Percentiles rank a stretch among this genome's conserved stretches.
Evolutionary conservation across 2,888 invertebrate genomes (phyloP).

Genomic region (Erebia aethiops): DNA sequence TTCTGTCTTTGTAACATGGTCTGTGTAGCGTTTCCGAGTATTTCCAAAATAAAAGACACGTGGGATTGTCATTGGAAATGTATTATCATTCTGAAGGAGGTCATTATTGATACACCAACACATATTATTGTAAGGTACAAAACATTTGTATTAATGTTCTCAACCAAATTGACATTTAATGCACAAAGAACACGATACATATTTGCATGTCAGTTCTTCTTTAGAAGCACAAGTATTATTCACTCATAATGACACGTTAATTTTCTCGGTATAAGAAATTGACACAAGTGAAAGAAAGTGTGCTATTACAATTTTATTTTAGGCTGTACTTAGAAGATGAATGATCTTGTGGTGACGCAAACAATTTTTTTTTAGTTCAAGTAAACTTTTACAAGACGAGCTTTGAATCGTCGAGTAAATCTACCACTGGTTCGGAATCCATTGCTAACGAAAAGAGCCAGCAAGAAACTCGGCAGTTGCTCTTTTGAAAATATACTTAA

Average conservation of each 20-base stretch:
- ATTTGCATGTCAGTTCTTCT: background rate
- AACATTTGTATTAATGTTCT: background rate
- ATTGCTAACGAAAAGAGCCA: no score
- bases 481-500: no score
- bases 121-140: background rate
- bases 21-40: slow-evolving; percentile 4
- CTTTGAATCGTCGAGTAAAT: no score
- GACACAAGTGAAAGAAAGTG: background rate
- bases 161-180: slow-evolving; percentile 7
- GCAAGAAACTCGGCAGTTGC: no score
- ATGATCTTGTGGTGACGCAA: no score
- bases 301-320: background rate
- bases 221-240: background rate
- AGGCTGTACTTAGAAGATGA: no score
- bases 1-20: background rate
- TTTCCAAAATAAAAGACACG: slow-evolving; percentile 18
- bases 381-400: no score
- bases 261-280: slow-evolving; percentile 2
- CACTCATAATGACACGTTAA: slow-evolving; percentile 1
- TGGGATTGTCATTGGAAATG: slow-evolving; percentile 33
- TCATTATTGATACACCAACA: slow-evolving; percentile 8
- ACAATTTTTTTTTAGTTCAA: no score
- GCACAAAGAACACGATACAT: background rate
- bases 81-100: slow-evolving; percentile 10
- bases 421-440: no score